These are phyloP conservation scores for Lagenorhynchus albirostris DNA, from an alignment of 2,113 vertebrate genomes.

Conservation along the genomic window DNA sequence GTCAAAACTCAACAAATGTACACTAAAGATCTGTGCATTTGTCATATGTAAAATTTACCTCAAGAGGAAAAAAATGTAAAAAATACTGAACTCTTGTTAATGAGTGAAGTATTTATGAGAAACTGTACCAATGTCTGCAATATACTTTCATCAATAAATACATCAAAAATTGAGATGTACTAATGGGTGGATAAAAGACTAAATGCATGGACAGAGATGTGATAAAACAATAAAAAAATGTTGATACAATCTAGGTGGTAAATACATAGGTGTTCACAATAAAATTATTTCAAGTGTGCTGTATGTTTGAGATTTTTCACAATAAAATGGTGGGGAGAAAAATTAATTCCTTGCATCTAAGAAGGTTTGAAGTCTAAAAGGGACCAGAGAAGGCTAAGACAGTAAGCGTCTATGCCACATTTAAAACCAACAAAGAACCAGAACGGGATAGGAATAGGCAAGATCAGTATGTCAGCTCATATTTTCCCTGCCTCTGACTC, in stretches of 20 bases:
- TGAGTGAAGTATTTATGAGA: neutral
- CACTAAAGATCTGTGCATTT: neutral
- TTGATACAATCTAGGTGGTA: neutral
- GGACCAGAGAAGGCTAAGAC: neutral
- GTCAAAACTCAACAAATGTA: neutral
- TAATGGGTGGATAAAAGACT: neutral
- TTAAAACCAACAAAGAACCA: constrained; percentile 2
- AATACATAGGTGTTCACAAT: neutral
- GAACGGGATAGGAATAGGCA: neutral
- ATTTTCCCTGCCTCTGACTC: neutral
- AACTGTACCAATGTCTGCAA: neutral
- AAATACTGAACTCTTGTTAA: constrained; percentile 13
- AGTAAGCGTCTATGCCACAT: neutral
- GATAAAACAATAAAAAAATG: constrained; percentile 6
- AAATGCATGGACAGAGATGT: neutral
- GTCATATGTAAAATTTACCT: neutral
- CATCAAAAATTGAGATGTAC: neutral
- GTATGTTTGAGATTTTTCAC: neutral
- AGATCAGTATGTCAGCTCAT: neutral
- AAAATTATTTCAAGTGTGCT: neutral
- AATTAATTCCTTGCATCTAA: neutral
- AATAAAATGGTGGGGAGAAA: neutral
- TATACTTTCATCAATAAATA: neutral
- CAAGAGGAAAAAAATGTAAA: constrained; percentile 2
- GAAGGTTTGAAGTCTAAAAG: neutral